Percentiles rank a stretch among this genome's conserved stretches.
These are phyloP conservation scores for Scolopax bukidnonensis DNA, from an alignment of 2,797 vertebrate species.

Conservation along the genomic window DNA sequence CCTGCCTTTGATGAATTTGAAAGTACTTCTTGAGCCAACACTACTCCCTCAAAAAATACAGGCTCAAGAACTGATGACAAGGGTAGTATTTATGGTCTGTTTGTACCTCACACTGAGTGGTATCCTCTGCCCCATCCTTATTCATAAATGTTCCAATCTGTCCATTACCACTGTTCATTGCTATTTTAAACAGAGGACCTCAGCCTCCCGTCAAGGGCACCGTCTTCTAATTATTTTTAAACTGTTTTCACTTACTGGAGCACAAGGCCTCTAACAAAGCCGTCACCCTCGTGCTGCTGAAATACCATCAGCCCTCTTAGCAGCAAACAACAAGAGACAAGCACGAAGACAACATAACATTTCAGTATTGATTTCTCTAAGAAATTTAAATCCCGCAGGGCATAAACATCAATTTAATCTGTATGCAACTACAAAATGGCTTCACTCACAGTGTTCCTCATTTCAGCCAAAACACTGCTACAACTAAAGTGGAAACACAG, in stretches of 20 bases:
- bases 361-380: slow-evolving; percentile 66
- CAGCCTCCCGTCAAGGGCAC: neutral
- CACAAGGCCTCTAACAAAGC: neutral
- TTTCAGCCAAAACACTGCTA: slow-evolving; percentile 39
- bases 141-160: neutral
- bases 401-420: slow-evolving; percentile 72
- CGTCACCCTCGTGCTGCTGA: neutral
- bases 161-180: neutral
- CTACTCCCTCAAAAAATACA: neutral
- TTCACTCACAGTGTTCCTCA: slow-evolving; percentile 7
- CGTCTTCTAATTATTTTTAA: slow-evolving; percentile 3
- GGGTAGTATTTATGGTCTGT: neutral
- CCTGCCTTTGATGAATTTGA: slow-evolving; percentile 24
- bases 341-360: slow-evolving; percentile 54
- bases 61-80: neutral
- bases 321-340: slow-evolving; percentile 59
- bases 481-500: neutral
- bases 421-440: slow-evolving; percentile 66
- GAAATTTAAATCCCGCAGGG: slow-evolving; percentile 68
- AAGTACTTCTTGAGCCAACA: neutral
- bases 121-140: neutral
- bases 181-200: neutral
- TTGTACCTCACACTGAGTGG: neutral
- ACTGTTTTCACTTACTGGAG: neutral
- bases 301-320: slow-evolving; percentile 34